Conservation (phyloP, 2,113 vertebrate species). For the Hippocampus zosterae region DNA sequence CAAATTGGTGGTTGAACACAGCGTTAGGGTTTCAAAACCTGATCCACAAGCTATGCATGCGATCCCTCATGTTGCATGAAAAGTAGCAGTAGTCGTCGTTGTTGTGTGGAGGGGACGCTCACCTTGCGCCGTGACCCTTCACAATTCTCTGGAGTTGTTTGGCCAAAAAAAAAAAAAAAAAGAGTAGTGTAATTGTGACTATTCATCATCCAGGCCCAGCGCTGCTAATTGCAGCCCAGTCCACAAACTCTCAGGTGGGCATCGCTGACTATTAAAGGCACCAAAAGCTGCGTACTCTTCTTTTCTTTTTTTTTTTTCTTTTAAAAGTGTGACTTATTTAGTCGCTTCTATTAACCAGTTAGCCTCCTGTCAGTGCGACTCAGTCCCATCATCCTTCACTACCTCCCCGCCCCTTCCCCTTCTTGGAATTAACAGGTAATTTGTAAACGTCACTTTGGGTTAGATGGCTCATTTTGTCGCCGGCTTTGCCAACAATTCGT, state of each 20-base stretch:
- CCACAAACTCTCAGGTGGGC: conserved; percentile 41
- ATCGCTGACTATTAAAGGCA: neutral
- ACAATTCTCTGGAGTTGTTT: conserved; percentile 68
- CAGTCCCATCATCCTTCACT: conserved; percentile 98
- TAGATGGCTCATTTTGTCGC: conserved; percentile 94
- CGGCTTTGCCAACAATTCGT: conserved; percentile 93
- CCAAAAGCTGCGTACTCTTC: neutral
- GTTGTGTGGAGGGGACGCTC: conserved; percentile 29
- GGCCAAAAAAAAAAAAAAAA: conserved; percentile 45
- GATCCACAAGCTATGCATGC: no score
- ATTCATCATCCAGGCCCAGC: conserved; percentile 59
- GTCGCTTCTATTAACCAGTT: conserved; percentile 85
- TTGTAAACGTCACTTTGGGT: conserved; percentile 99
- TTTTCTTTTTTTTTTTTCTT: neutral
- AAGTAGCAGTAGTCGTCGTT: neutral
- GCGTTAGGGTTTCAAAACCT: no score
- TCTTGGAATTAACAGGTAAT: conserved; percentile 99
- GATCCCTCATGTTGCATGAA: neutral
- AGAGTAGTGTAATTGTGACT: conserved; percentile 72
- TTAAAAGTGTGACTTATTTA: conserved; percentile 74
- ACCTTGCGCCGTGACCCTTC: conserved; percentile 62
- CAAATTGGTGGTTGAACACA: no score
- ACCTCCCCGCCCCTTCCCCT: conserved; percentile 69
- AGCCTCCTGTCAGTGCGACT: conserved; percentile 92
- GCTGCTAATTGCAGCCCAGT: conserved; percentile 57